A percentile compares a stretch with the other conserved stretches of the same genome.
Evolutionary conservation across 64 coral and sea anemone species (phyloP).

Genomic region (Pachyseris speciosa): DNA sequence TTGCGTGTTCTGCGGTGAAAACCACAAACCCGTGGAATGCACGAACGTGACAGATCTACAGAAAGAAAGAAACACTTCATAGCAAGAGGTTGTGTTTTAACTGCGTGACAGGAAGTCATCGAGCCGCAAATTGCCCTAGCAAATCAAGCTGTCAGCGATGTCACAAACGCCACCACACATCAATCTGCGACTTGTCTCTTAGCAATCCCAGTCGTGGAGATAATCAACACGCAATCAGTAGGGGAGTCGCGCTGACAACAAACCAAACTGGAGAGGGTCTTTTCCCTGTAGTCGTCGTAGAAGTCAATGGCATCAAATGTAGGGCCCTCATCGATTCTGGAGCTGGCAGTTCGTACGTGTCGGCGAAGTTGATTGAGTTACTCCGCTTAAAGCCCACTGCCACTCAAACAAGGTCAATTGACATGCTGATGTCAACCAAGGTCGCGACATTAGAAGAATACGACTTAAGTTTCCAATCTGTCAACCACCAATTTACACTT

Average conservation of each 20-base stretch:
- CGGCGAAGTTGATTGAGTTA: no score
- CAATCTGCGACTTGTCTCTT: not conserved
- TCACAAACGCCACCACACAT: not conserved
- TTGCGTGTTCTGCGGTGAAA: conserved; percentile 39
- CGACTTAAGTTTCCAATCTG: not conserved
- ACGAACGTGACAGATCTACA: not conserved
- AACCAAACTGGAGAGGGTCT: not conserved
- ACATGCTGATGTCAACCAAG: not conserved
- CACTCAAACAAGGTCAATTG: not conserved
- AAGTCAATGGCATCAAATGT: no score
- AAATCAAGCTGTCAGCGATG: not conserved
- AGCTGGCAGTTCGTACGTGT: no score
- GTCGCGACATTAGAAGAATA: not conserved
- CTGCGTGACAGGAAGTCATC: conserved; percentile 6
- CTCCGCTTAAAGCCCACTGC: not conserved
- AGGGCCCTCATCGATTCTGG: no score
- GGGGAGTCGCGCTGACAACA: no score
- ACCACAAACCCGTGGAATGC: conserved; percentile 33
- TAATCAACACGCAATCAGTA: no score
- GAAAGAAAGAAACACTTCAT: not conserved
- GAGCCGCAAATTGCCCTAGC: conserved; percentile 33
- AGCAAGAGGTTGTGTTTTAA: conserved; percentile 34
- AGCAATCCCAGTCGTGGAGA: no score
- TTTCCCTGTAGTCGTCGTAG: no score
- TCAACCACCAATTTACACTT: not conserved